Percentiles rank a stretch among this genome's conserved stretches.
phyloP scores from a whole-genome alignment of 2,797 vertebrate species.

The Uromys caudimaculatus region DNA sequence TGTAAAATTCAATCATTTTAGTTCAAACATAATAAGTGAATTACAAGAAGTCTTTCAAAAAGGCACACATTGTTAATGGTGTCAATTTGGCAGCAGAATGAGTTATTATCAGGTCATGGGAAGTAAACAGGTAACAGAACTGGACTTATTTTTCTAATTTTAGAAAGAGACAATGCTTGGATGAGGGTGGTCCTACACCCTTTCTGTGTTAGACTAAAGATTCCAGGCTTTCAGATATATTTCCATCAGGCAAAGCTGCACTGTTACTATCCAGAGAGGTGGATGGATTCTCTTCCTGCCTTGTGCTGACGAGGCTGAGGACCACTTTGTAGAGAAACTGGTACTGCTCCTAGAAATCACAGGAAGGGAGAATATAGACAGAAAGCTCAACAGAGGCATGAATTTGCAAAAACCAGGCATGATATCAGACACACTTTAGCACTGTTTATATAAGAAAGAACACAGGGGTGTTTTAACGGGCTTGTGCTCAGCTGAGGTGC shows the following conservation, averaged over 20 bases:
- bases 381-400: background rate
- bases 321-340: constrained; percentile 98
- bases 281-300: constrained; percentile 93
- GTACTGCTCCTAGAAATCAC: constrained; percentile 93
- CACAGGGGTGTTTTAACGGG: background rate
- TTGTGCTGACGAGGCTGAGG: constrained; percentile 95
- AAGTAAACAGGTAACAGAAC: constrained; percentile 76
- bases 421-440: background rate
- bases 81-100: constrained; percentile 84
- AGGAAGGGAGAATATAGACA: constrained; percentile 50
- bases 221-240: constrained; percentile 94
- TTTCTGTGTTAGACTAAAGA: constrained; percentile 92
- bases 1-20: constrained; percentile 88
- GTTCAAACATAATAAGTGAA: constrained; percentile 85
- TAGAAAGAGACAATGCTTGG: constrained; percentile 76
- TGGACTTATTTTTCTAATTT: constrained; percentile 68
- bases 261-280: constrained; percentile 93
- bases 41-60: constrained; percentile 88
- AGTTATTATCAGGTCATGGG: constrained; percentile 69
- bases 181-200: background rate
- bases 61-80: constrained; percentile 91
- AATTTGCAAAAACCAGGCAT: background rate
- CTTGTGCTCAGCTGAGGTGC: background rate
- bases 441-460: background rate
- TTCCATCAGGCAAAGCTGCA: constrained; percentile 89